Base-by-base conservation (phyloP, 2,113 vertebrate genomes). In the Lonchura striata region DNA sequence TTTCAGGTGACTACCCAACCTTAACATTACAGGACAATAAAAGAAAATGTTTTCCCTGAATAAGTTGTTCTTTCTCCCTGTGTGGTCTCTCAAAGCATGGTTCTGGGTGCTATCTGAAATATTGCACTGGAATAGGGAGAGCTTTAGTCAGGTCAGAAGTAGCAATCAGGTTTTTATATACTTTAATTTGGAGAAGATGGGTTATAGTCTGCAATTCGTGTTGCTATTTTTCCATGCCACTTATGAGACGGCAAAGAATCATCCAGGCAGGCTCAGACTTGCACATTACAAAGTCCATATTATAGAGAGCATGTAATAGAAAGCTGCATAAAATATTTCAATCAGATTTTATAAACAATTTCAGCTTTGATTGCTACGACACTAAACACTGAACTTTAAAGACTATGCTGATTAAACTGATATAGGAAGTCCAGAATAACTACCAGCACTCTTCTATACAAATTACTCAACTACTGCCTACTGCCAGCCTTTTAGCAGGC, bases 381-480 rank as follows among this genome's bases (percentile, higher is more conserved):
- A 79, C 47, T 74, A 42, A 89, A 78, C 71, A 70, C 14, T 93
- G 84, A 88, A 74, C 39, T 94, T 80, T 50, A 91, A 92, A 90
- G 68, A 17, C 39, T 83, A n/a, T 22, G 35, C 33, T 93, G 82
- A 92, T 94, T 92, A 92, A 94, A 93, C 74, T 82, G 87, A 88
- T 81, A 77, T 25, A 70, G 92, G 47, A 95, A 95, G 87, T 90
- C 79, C 52, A 91, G 85, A 77, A 68, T 66, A 61, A 88, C 94
- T 88, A 86, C 68, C 49, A 94, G 42, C 79, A 70, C 69, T 86
- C 61, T 77, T 92, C 84, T 69, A 33, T 47, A 80, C 44, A 86
- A 92, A 89, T 79, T 37, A 84, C 80, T 94, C 65, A 88, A 57
- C 60, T 84, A 44, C 41, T 92, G 71, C 50, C 42, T 72, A 15